Percentiles rank a stretch among this genome's conserved stretches.
These are phyloP conservation scores for Hippocampus mohnikei DNA, from an alignment of 2,113 vertebrate genomes.

Conservation along the genomic window DNA sequence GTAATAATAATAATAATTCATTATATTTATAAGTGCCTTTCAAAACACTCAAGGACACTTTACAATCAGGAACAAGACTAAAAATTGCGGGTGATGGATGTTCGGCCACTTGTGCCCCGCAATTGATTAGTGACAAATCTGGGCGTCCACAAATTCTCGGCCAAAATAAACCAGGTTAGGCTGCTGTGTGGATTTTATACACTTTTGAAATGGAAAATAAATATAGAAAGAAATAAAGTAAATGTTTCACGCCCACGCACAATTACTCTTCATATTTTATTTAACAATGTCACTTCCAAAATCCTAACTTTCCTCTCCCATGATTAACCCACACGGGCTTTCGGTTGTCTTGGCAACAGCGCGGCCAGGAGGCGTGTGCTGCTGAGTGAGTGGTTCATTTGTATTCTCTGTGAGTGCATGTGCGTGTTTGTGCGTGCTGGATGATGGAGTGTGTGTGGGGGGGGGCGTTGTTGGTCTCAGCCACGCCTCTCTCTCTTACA, in stretches of 20 bases:
- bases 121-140: too few species aligned
- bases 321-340: slow-evolving; percentile 26
- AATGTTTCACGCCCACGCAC: background rate
- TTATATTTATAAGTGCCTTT: too few species aligned
- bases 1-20: too few species aligned
- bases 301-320: slow-evolving; percentile 24
- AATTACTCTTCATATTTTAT: background rate
- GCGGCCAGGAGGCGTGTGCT: slow-evolving; percentile 31
- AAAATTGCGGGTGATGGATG: too few species aligned
- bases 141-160: too few species aligned
- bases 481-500: slow-evolving; percentile 15
- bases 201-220: too few species aligned
- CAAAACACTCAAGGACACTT: too few species aligned
- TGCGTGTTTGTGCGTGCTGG: background rate
- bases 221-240: background rate
- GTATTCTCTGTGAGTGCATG: slow-evolving; percentile 5
- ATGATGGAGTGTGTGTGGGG: slow-evolving; percentile 3
- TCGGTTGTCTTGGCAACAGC: slow-evolving; percentile 74
- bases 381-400: slow-evolving; percentile 18
- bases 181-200: too few species aligned
- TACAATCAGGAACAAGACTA: too few species aligned
- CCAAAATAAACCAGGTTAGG: too few species aligned
- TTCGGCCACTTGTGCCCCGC: too few species aligned
- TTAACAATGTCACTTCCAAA: background rate
- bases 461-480: slow-evolving; percentile 6